Conservation (phyloP, 2,888 invertebrate species). For the Strigamia transsilvanica region DNA sequence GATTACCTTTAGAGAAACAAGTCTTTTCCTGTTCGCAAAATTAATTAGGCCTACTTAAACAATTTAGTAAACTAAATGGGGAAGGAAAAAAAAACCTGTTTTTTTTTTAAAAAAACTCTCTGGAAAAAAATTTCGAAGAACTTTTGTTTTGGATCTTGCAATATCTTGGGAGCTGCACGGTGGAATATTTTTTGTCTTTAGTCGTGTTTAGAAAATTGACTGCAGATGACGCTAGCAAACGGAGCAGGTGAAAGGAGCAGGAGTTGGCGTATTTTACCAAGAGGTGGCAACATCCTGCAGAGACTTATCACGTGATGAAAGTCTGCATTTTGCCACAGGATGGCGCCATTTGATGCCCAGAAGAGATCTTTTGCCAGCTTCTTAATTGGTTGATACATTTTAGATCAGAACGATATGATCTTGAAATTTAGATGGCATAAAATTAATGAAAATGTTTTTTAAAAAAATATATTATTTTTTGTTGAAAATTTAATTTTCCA, state of each 20-base stretch:
- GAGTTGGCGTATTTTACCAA: background rate
- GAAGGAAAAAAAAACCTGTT: background rate
- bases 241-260: background rate
- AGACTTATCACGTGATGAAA: background rate
- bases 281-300: background rate
- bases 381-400: no score
- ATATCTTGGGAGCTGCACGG: background rate
- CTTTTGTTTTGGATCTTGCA: background rate
- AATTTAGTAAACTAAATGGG: no score
- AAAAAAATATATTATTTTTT: no score
- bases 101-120: background rate
- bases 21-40: background rate
- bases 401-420: no score
- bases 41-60: constrained; percentile 9
- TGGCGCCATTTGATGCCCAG: background rate
- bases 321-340: background rate
- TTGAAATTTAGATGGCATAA: no score
- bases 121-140: background rate
- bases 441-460: no score
- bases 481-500: no score
- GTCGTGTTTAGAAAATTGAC: background rate
- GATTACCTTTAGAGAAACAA: constrained; percentile 20
- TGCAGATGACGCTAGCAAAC: background rate
- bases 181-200: background rate
- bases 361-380: background rate